Conservation (phyloP, 2,888 invertebrate species). For the Epinotia bilunana region DNA sequence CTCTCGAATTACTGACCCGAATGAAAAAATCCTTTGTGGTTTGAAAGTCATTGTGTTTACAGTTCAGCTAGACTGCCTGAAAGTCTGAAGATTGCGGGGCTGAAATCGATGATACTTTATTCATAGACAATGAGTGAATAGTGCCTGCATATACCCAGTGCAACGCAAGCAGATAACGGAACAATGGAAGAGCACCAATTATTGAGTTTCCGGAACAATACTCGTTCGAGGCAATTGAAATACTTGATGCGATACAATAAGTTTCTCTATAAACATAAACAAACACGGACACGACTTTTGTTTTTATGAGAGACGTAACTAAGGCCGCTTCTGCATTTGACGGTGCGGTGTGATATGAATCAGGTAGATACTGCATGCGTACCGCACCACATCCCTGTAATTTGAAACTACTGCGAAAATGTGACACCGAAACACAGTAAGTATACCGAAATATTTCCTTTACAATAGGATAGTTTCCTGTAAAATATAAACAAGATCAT, state of each 20-base stretch:
- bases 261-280: constrained; percentile 35
- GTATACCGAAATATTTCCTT: too few species aligned
- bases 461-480: too few species aligned
- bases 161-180: constrained; percentile 18
- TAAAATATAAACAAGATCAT: too few species aligned
- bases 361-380: too few species aligned
- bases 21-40: constrained; percentile 39
- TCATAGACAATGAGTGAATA: constrained; percentile 22
- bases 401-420: too few species aligned
- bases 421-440: too few species aligned
- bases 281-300: constrained; percentile 27
- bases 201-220: constrained; percentile 41
- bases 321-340: not conserved
- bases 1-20: constrained; percentile 33
- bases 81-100: constrained; percentile 13
- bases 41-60: constrained; percentile 28
- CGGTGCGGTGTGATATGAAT: too few species aligned
- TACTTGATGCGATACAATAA: constrained; percentile 40
- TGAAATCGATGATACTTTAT: constrained; percentile 11
- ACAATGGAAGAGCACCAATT: constrained; percentile 33
- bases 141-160: not conserved
- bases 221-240: constrained; percentile 26
- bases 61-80: constrained; percentile 25
- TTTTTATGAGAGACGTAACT: constrained; percentile 38
- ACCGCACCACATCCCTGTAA: too few species aligned